Evolutionary conservation across 2,113 vertebrate genomes (phyloP), one percentile per base, ranked within the genome.

Genomic region (Sander lucioperca): DNA sequence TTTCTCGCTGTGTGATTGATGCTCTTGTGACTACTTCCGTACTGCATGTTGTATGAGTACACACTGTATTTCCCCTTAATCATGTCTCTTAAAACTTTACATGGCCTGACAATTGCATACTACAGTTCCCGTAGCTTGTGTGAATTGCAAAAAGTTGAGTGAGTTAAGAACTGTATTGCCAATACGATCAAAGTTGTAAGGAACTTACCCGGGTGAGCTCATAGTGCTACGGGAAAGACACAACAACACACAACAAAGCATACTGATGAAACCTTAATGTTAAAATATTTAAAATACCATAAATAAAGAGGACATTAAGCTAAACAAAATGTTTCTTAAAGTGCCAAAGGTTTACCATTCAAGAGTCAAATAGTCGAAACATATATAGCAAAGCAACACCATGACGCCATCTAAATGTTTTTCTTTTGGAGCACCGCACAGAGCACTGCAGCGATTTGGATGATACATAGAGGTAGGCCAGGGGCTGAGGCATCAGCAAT

Each of bases 141-240:
- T 23, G 5, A 43, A 43, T 74, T 74, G 62, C 61, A 65, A 69
- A 66, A n/a, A 47, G 27, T 36, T 62, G 45, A 63, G 27, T 27
- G 5, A 58, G 53, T 33, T 33, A 33, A 5, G 30, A 33, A 33
- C 30, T n/a, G 15, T 14, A 23, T n/a, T 74, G 45, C 19, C 18
- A 74, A n/a, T 23, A n/a, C n/a, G 27, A 43, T 39, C 21, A 56
- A 56, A 27, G 74, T 47, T 57, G 39, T 47, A 6, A 7, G 25
- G 45, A 51, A 62, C 4, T 25, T 18, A 30, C 53, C 25, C 2
- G 23, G 9, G 14, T 68, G 39, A 58, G 53, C 39, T 58, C 43
- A 68, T n/a, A 16, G 7, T n/a, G 57, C 6, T 50, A 16, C 2
- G 18, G 4, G 21, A 45, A 33, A 50, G 2, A 25, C 19, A 23